These are phyloP conservation scores for Microplitis mediator DNA, from an alignment of 1,140 invertebrate genomes.

Conservation along the genomic window DNA sequence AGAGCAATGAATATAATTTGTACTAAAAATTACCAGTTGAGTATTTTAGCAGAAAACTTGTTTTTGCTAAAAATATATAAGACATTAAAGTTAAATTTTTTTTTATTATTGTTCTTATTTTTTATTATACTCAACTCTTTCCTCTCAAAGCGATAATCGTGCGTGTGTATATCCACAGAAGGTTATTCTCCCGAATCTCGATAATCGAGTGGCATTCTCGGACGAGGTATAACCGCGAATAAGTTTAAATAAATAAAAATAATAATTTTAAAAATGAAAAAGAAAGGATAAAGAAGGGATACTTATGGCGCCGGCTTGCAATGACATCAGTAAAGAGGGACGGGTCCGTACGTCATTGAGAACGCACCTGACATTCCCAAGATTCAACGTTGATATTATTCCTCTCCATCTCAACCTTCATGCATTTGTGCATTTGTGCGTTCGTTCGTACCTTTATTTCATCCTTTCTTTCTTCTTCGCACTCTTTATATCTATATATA, in stretches of 20 bases:
- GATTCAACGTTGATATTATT: constrained; percentile 47
- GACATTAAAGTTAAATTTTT: neutral
- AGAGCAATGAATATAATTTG: constrained; percentile 22
- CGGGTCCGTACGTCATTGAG: constrained; percentile 50
- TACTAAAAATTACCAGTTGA: constrained; percentile 15
- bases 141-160: constrained; percentile 5
- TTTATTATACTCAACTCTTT: neutral
- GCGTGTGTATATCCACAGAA: neutral
- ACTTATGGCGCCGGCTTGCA: constrained; percentile 52
- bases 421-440: neutral
- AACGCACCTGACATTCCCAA: constrained; percentile 39
- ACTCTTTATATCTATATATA: neutral
- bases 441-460: too few species aligned
- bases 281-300: neutral
- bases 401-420: neutral
- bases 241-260: constrained; percentile 29
- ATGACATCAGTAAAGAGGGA: constrained; percentile 56
- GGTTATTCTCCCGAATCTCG: constrained; percentile 18
- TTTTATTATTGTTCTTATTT: constrained; percentile 6
- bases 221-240: constrained; percentile 28
- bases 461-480: neutral
- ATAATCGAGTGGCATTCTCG: constrained; percentile 53
- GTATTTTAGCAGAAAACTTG: neutral
- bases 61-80: neutral
- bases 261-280: constrained; percentile 14